Base-by-base conservation (phyloP, 2,113 vertebrate species). In the Actenoides hombroni region DNA sequence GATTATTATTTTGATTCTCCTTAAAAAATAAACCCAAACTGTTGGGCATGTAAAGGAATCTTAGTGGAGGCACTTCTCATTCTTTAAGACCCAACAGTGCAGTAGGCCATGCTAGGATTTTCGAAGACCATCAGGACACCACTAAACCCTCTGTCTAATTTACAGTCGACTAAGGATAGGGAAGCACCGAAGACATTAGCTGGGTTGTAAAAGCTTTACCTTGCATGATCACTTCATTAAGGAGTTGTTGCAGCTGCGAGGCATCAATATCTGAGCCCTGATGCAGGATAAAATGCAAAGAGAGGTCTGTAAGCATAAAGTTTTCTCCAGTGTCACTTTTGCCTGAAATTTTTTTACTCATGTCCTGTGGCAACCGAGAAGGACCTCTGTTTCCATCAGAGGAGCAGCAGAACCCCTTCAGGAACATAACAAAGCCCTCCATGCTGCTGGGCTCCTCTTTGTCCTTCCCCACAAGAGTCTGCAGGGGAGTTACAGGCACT, bases 151-250 rank as follows among this genome's bases (percentile, higher is more conserved):
- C 14, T 56, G 40, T 57, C 76, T 54, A 75, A 59, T 93, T 94
- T 81, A 39, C 33, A 59, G 16, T 74, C 29, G 25, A 18, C 46
- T 57, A 57, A 83, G 40, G 63, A 48, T 23, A 87, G 56, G 42
- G 64, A 83, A 92, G 54, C n/a, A 74, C 17, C 24, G 44, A 49
- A 13, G 46, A 12, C 63, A 73, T 56, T 35, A 81, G 29, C 5
- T 53, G 24, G 9, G n/a, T 18, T 87, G 57, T 68, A 75, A 94
- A 92, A 85, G 39, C 39, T 88, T 82, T 97, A 98, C 98, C 98
- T 97, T 87, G 83, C 48, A 96, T 69, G 65, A 98, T 24, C 71
- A 98, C 95, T 71, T 97, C 97, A 85, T 98, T 98, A 53, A 98
- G 98, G 57, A 98, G 97, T 1, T 57, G 94, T 81, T 98, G 98